A percentile compares a stretch with the other conserved stretches of the same genome.
These are phyloP conservation scores for Anas bernieri DNA, from an alignment of 2,797 vertebrate genomes.

Conservation along the genomic window DNA sequence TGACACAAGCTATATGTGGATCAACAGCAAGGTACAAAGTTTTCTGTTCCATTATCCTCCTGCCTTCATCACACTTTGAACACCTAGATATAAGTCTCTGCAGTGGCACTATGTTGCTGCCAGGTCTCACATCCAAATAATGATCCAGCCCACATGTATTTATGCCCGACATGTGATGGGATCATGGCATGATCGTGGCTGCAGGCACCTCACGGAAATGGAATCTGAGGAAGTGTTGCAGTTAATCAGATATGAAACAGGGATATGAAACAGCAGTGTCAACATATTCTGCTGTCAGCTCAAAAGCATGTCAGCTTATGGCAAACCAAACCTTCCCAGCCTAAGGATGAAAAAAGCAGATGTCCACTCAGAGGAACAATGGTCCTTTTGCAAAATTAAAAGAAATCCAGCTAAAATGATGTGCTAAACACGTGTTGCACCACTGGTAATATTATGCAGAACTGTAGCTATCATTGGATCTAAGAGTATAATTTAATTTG, in stretches of 20 bases:
- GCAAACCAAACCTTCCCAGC: background rate
- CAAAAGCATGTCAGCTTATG: background rate
- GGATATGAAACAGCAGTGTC: background rate
- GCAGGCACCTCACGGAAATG: background rate
- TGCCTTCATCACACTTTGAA: background rate
- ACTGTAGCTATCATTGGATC: background rate
- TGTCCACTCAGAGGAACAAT: background rate
- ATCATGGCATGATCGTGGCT: background rate
- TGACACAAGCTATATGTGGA: background rate
- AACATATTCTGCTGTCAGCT: background rate
- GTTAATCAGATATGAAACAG: background rate
- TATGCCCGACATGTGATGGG: background rate
- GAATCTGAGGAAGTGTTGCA: background rate
- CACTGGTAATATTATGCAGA: background rate
- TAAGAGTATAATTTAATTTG: background rate
- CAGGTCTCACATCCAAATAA: background rate
- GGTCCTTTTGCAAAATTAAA: background rate
- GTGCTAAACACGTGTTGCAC: background rate
- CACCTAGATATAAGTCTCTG: background rate
- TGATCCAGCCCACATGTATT: background rate
- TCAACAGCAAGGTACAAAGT: background rate
- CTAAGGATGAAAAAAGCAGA: background rate
- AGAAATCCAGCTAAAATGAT: background rate
- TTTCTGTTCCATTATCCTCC: background rate
- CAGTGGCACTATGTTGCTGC: background rate